Evolutionary conservation across 1,140 invertebrate species (phyloP), one percentile per base, ranked within the genome.

Genomic region (Drosophila virilis): DNA sequence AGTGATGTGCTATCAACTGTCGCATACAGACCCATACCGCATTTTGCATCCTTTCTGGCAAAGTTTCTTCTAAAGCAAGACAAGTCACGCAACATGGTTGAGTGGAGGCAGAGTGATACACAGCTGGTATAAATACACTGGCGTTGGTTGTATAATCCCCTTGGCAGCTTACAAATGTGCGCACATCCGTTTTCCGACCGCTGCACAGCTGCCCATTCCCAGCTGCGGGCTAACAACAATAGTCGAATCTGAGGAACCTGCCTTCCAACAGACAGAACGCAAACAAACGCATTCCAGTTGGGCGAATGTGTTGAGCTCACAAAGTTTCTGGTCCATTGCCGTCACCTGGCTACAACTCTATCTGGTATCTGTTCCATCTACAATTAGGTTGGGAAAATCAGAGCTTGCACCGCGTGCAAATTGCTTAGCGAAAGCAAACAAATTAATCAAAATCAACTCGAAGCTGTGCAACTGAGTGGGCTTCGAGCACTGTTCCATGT

Each of bases 371-470:
- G 17, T 67, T 45, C 59, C 37, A 68, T 61, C 64, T 54, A 60
- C 15, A 17, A 46, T 28, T 37, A 40, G 35, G 37, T 40, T 17
- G 33, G 15, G 17, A 38, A 28, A 35, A 8, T 42, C 33, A 9
- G 22, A 28, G 4, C 22, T 28, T 28, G 22, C 22, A 28, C 22
- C 22, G 22, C 22, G 22, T 28, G 22, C 22, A 28, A 28, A 28
- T 28, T 28, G 79, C 83, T 82, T 82, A 82, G 82, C 88, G 79
- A 88, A 79, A 79, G 84, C 83, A 89, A 88, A 89, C 83, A 88
- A 88, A 88, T 88, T 88, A 88, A 83, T 88, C 83, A 88, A 83
- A 88, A 88, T 88, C 79, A 83, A 83, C 73, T 69, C 74, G 50
- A 60, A 69, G 74, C 74, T 74, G 78, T 81, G 71, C 75, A 65